Evolutionary conservation across 2,113 vertebrate genomes (phyloP), one percentile per base, ranked within the genome.

Genomic region (Dolichallabes microphthalmus): DNA sequence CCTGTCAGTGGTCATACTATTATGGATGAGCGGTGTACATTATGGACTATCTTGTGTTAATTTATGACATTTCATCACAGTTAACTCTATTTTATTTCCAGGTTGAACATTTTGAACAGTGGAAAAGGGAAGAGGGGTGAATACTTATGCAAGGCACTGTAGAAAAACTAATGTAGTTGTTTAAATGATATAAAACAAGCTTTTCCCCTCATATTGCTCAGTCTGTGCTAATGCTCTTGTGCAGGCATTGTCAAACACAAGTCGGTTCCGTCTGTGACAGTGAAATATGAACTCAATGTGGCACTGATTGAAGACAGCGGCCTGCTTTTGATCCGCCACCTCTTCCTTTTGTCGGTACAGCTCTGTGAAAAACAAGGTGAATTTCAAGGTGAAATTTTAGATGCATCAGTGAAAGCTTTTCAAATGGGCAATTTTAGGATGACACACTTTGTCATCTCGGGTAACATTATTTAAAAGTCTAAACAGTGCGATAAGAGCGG

Each of bases 391-490:
- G 84, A 86, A 71, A 57, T 32, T 4, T 32, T 27, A 80, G 60
- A 68, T 52, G 69, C 61, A 79, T 50, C 77, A 19, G 22, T 61
- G 30, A 82, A 60, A 82, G 61, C 32, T 63, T 88, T 79, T 55
- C 15, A 79, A 76, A 79, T 14, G 12, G 32, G 20, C 74, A 68
- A 71, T 83, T 80, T 83, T 78, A 75, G 52, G 27, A 84, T 69
- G 68, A 68, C 66, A 76, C 57, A 71, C 63, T 74, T 52, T 83
- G 66, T 80, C 57, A 60, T 66, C 84, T 80, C 58, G 3, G 57
- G 35, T 81, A 69, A 69, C 84, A 61, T 83, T 66, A 76, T 86
- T 88, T 80, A 68, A 45, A 88, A 71, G 79, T 78, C 53, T 88
- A 79, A 71, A 55, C 6, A 79, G 64, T 13, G 27, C 53, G 55